Evolutionary conservation across 1,140 invertebrate species (phyloP), one percentile per base, ranked within the genome.

Genomic region (Sminthurinus signatus): DNA sequence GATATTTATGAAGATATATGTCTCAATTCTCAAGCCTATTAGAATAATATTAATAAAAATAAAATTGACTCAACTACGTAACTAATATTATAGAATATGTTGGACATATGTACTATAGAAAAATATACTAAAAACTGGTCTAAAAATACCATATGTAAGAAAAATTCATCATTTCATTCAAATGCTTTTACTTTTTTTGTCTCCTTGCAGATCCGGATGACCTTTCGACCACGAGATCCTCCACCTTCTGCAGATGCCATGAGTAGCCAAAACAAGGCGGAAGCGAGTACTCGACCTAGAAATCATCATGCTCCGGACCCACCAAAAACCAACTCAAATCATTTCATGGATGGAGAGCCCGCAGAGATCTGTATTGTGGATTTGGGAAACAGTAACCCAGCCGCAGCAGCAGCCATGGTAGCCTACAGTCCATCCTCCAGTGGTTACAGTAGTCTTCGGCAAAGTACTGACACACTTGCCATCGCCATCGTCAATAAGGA

Each of bases 261-360:
- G 17, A 64, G 62, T 54, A 64, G 58, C 28, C 61, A 61, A 39
- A 54, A 54, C 51, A 54, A 54, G 51, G 12, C 51, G 8, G 66
- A 68, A 23, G 55, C 62, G 10, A 65, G 58, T 21, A 67, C 25
- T 19, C 63, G 69, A 29, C 69, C 69, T 43, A 50, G 69, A 51
- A 71, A 71, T 52, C 69, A 68, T 54, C 69, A 71, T 42, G 56
- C 69, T 19, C 69, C 69, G 17, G 60, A 68, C 10, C 69, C 69
- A 12, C 52, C 69, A 1, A 55, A 62, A 39, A 10, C 31, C n/a
- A 32, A 43, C 19, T 23, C 46, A 10, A 43, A 8, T 29, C 55
- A 48, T 15, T 39, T 52, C 29, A 29, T 59, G 27, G 31, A 50
- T 36, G 58, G n/a, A 1, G 64, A 66, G 28, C 44, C 21, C 1